Base-by-base conservation (phyloP, 2,888 invertebrate species). In the Hanleya hanleyi region DNA sequence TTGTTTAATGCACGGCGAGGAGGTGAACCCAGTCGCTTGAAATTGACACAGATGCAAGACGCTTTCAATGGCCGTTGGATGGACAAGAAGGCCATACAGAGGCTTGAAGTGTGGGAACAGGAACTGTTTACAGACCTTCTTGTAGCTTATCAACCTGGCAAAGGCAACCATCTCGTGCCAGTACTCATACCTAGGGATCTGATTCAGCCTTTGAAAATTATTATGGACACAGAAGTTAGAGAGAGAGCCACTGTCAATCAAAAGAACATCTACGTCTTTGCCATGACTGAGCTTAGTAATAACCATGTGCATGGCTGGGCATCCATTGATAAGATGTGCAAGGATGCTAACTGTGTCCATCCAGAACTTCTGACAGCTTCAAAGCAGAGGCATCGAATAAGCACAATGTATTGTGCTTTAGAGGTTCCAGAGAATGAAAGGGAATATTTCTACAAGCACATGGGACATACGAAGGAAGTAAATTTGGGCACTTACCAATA, bases 1-100 rank as follows among this genome's bases (percentile, higher is more conserved):
- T 50, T 75, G 15, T 75, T 69, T 22, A 75, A 75, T 61, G 71
- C 69, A 22, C 41, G 71, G 49, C n/a, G 75, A n/a, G 73, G 69
- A 15, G 75, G 75, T 26, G 69, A 75, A 64, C 75, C 75, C 49
- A 69, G 67, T 47, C 29, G 75, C 6, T 35, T 72, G 15, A 15
- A 38, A 26, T 12, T 75, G 6, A 37, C 50, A 36, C 67, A 75
- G 37, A 70, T 62, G 73, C 32, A 67, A 18, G 75, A 75, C 65
- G 75, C 72, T 15, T 18, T 57, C 29, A 49, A 38, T 12, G 73
- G 51, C 7, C 36, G 12, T 1, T 75, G 73, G 75, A 41, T 64
- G 22, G 38, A 50, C 6, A 29, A 66, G 15, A 6, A 29, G 0
- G 29, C n/a, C 7, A 26, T 66, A 26, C 33, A 65, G 6, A 6